Evolutionary conservation across 2,888 invertebrate species (phyloP).

Genomic region (Camptogramma bilineatum): DNA sequence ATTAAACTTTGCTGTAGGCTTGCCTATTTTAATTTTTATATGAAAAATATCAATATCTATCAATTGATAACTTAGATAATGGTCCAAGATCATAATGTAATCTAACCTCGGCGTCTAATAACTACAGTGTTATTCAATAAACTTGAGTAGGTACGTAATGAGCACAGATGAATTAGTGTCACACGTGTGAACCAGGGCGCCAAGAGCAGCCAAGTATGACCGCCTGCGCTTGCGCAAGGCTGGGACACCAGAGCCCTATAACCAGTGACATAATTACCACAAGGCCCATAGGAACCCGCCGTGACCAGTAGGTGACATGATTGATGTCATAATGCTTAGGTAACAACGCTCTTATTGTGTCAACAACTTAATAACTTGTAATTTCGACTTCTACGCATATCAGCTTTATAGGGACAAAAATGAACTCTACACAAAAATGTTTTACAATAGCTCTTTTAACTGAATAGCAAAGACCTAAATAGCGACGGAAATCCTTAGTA

Average conservation of each 20-base stretch:
- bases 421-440: too few species aligned
- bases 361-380: background rate
- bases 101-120: slow-evolving; percentile 4
- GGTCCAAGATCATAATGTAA: slow-evolving; percentile 9
- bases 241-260: slow-evolving; percentile 58
- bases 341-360: slow-evolving; percentile 15
- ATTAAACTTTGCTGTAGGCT: too few species aligned
- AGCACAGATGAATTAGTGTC: slow-evolving; percentile 46
- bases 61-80: slow-evolving; percentile 7
- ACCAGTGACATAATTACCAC: slow-evolving; percentile 64
- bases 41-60: too few species aligned
- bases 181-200: slow-evolving; percentile 55
- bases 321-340: slow-evolving; percentile 26
- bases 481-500: too few species aligned
- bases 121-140: slow-evolving; percentile 22
- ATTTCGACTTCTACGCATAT: background rate
- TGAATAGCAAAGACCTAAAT: too few species aligned
- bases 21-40: too few species aligned
- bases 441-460: background rate
- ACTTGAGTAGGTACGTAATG: slow-evolving; percentile 19
- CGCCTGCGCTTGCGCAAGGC: slow-evolving; percentile 55
- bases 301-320: slow-evolving; percentile 14
- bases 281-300: slow-evolving; percentile 17
- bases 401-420: background rate
- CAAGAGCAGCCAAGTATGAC: slow-evolving; percentile 50